Percentiles rank a stretch among this genome's conserved stretches.
These are phyloP conservation scores for Galaxias olidus DNA, from an alignment of 2,797 vertebrate species.

Conservation along the genomic window DNA sequence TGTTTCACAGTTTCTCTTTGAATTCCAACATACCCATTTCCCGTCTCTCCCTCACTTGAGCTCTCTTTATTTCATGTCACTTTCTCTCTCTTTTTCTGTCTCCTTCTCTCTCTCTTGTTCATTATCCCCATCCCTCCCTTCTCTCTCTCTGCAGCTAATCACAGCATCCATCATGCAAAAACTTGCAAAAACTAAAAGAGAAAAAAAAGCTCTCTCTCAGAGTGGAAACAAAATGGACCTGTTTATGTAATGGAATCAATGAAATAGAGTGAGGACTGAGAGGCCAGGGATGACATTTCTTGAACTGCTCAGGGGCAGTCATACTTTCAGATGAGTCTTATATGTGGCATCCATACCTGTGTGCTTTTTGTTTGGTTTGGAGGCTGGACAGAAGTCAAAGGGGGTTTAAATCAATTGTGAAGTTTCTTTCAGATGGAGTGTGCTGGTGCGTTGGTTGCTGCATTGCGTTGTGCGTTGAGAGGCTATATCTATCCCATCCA, in stretches of 20 bases:
- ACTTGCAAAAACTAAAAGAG: conserved; percentile 6
- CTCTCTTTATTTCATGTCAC: background rate
- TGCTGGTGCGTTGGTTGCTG: too few relatives aligned
- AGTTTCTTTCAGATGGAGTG: too few relatives aligned
- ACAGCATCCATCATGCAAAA: conserved; percentile 40
- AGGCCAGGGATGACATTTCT: conserved; percentile 22
- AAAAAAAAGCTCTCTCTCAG: conserved; percentile 16
- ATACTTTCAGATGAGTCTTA: too few relatives aligned
- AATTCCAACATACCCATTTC: background rate
- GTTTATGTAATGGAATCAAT: conserved; percentile 42
- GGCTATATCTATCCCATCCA: too few relatives aligned
- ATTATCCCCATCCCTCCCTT: too few relatives aligned
- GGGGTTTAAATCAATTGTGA: too few relatives aligned
- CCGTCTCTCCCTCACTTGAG: conserved; percentile 14
- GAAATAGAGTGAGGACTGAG: conserved; percentile 20
- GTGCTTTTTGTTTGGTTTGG: too few relatives aligned
- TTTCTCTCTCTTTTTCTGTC: background rate
- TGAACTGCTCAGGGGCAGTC: background rate
- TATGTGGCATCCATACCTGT: too few relatives aligned
- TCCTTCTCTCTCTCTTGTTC: conserved; percentile 6
- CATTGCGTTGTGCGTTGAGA: too few relatives aligned
- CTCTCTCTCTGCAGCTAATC: background rate
- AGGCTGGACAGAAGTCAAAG: too few relatives aligned
- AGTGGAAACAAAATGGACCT: conserved; percentile 21
- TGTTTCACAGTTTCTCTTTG: too few relatives aligned